phyloP scores from a whole-genome alignment of 2,113 vertebrate genomes.

The Trochalopteron elliotii region DNA sequence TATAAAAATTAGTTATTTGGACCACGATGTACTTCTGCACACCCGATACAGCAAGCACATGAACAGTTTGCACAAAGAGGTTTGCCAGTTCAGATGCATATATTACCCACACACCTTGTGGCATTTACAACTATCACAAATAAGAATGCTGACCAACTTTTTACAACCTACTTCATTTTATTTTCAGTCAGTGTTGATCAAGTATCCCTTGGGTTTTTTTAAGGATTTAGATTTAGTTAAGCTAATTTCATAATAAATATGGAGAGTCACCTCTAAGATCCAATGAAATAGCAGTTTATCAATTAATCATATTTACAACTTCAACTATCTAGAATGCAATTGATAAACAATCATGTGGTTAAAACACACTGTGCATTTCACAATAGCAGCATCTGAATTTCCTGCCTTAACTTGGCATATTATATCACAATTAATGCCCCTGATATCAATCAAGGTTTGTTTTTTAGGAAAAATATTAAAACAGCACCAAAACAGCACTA shows the following conservation, averaged over 20 bases:
- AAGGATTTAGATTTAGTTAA: neutral
- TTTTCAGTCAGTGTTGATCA: neutral
- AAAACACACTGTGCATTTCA: neutral
- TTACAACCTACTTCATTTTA: neutral
- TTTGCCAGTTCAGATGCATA: neutral
- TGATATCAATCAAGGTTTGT: neutral
- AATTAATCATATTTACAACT: neutral
- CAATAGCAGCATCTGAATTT: neutral
- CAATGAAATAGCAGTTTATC: neutral
- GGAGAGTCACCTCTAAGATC: neutral
- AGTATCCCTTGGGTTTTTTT: neutral
- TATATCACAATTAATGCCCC: neutral
- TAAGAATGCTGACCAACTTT: neutral
- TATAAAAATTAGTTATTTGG: neutral
- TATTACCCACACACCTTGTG: neutral
- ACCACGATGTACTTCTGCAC: neutral
- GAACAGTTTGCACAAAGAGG: neutral
- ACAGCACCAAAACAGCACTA: neutral
- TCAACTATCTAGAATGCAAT: neutral
- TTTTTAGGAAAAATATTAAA: neutral
- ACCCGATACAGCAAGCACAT: neutral
- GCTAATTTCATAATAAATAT: neutral
- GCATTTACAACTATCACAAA: neutral
- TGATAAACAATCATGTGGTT: neutral
- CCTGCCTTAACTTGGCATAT: neutral